Percentiles rank a stretch among this genome's conserved stretches.
These are phyloP conservation scores for Procapra przewalskii DNA, from an alignment of 2,113 vertebrate genomes.

Conservation along the genomic window DNA sequence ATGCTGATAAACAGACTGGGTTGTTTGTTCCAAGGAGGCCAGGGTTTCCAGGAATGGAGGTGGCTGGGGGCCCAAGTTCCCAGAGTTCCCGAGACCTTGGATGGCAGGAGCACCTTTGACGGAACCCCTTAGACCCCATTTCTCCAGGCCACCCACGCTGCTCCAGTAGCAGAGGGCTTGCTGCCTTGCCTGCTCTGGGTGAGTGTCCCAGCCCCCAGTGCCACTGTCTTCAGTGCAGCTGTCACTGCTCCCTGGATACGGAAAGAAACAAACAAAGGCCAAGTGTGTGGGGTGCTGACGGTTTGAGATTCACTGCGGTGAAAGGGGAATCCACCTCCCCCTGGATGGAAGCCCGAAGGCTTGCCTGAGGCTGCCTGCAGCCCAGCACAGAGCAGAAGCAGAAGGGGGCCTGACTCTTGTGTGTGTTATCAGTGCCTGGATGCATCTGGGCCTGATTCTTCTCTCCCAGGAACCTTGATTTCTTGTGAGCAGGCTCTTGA, in stretches of 20 bases:
- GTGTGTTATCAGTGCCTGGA: neutral
- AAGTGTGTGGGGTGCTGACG: constrained; percentile 31
- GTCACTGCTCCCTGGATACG: constrained; percentile 62
- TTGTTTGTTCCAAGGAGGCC: neutral
- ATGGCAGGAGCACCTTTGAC: neutral
- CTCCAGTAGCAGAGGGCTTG: neutral
- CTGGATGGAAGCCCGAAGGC: neutral
- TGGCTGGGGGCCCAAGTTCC: neutral
- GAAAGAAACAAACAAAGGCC: constrained; percentile 65
- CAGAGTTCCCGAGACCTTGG: fast-evolving
- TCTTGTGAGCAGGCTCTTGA: neutral
- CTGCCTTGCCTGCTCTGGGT: neutral
- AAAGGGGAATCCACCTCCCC: neutral
- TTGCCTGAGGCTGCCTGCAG: neutral
- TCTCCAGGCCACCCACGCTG: neutral
- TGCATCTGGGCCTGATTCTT: neutral
- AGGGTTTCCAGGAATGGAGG: neutral
- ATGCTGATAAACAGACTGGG: neutral
- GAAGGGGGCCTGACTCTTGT: fast-evolving
- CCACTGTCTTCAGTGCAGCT: constrained; percentile 50
- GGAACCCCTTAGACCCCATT: neutral
- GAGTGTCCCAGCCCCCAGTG: constrained; percentile 18
- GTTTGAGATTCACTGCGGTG: neutral
- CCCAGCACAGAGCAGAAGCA: neutral
- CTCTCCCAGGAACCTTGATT: neutral